Conservation (phyloP, 2,797 vertebrate genomes). For the Hoplostethus mediterraneus region DNA sequence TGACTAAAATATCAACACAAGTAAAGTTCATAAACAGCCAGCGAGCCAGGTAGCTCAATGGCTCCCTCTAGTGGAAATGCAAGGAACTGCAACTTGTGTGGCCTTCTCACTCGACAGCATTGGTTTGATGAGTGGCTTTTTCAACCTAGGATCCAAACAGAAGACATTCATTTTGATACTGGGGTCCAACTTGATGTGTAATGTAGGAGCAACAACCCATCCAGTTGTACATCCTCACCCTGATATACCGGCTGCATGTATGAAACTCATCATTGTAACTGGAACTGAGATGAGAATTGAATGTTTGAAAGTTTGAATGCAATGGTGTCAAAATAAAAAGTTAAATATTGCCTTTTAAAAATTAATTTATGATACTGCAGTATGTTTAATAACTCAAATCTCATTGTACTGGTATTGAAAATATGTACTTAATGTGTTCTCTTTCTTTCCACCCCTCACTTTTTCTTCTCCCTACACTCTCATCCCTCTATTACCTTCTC, state of each 20-base stretch:
- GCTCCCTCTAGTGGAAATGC: constrained; percentile 50
- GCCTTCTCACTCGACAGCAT: no score
- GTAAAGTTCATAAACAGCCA: constrained; percentile 54
- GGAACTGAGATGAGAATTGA: no score
- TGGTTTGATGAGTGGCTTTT: neutral
- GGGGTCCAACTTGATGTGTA: neutral
- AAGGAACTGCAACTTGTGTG: constrained; percentile 5
- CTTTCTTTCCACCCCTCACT: constrained; percentile 10
- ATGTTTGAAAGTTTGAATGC: no score
- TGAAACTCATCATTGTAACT: no score
- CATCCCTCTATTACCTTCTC: neutral
- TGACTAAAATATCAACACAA: constrained; percentile 69
- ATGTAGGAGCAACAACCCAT: no score
- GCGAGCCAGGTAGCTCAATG: constrained; percentile 27
- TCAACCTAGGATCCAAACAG: neutral
- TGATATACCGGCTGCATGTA: no score
- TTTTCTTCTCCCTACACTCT: neutral
- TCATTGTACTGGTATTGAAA: neutral
- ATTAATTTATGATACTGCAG: neutral
- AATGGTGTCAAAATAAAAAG: no score
- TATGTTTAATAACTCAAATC: no score
- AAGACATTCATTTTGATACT: neutral
- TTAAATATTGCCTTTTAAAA: neutral
- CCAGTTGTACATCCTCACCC: no score
- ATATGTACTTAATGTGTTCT: constrained; percentile 68